These are phyloP conservation scores for Pteronotus mesoamericanus DNA, from an alignment of 2,797 vertebrate species.

Conservation along the genomic window DNA sequence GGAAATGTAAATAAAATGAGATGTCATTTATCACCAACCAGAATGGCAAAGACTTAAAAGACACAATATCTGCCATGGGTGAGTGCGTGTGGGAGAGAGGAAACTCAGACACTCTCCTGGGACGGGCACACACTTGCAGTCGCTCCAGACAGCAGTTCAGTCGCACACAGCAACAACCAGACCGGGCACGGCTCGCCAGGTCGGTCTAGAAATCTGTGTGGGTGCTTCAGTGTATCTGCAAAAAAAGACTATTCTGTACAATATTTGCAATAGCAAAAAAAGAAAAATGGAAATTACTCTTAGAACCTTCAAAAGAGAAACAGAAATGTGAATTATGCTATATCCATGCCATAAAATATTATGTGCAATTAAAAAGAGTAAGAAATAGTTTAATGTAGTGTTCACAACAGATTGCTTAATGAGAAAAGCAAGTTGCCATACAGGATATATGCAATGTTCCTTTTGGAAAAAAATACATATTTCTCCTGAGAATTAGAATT, in stretches of 20 bases:
- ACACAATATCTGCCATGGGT: not conserved
- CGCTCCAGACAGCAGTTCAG: not conserved
- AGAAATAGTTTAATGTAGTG: not conserved
- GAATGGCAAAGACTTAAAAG: not conserved
- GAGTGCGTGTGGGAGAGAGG: not conserved
- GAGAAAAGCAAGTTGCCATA: not conserved
- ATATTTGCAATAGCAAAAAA: not conserved
- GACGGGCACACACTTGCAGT: not conserved
- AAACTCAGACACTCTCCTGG: not conserved
- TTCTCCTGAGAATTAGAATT: constrained; percentile 7
- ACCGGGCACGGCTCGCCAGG: not conserved
- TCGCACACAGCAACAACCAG: not conserved
- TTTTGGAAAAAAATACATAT: not conserved
- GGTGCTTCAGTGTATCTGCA: not conserved
- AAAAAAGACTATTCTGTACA: not conserved
- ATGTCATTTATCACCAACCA: not conserved
- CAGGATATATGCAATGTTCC: not conserved
- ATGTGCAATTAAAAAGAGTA: not conserved
- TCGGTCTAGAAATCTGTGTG: not conserved
- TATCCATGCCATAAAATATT: not conserved
- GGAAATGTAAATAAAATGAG: constrained; percentile 7
- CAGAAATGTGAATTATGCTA: not conserved
- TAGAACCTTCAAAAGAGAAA: not conserved
- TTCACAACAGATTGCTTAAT: not conserved
- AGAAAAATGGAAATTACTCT: not conserved